phyloP scores from a whole-genome alignment of 1,140 invertebrate species.

The Cardiocondyla obscurior region DNA sequence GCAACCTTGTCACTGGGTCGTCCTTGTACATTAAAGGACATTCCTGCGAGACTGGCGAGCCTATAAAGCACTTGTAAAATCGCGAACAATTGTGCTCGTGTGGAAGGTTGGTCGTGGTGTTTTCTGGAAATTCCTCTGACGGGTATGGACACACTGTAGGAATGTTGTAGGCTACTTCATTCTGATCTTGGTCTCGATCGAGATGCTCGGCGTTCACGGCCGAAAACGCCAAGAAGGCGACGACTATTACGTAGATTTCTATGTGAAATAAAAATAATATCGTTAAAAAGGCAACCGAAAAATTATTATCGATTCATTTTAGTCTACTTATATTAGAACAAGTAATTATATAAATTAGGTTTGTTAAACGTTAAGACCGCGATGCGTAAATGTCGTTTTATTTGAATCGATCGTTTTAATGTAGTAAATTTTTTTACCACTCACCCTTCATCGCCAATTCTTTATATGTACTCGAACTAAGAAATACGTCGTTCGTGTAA shows the following conservation, averaged over 20 bases:
- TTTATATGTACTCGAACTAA: neutral
- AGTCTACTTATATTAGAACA: neutral
- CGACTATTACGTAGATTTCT: constrained; percentile 14
- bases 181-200: neutral
- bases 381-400: neutral
- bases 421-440: neutral
- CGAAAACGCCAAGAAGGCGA: constrained; percentile 11
- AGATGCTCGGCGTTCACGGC: neutral
- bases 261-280: neutral
- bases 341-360: neutral
- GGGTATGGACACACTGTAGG: constrained; percentile 16
- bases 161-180: neutral
- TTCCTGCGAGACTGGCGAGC: neutral
- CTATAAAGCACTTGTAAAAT: constrained; percentile 50
- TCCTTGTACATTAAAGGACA: constrained; percentile 12
- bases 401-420: neutral
- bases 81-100: constrained; percentile 57
- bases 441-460: constrained; percentile 39
- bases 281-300: neutral
- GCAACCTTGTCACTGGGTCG: neutral
- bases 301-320: neutral
- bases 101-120: constrained; percentile 41
- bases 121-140: neutral
- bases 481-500: neutral
- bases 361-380: neutral